Evolutionary conservation across 2,797 vertebrate species (phyloP), one percentile per base, ranked within the genome.

Genomic region (Philypnodon macrostomus): DNA sequence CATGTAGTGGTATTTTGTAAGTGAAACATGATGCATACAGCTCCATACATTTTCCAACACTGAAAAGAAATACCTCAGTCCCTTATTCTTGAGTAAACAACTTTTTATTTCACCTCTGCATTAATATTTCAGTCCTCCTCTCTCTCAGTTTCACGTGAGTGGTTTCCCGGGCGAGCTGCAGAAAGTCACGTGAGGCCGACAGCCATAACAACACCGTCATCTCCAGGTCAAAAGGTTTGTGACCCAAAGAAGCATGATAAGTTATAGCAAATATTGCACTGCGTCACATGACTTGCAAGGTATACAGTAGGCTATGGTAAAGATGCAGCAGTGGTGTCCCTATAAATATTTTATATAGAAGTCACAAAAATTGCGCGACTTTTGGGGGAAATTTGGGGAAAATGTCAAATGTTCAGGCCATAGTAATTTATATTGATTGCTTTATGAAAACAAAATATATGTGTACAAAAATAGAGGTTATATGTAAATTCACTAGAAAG

Each of bases 41-140:
- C 27, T 45, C 35, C 27, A 27, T 46, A 14, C 5, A 47, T 15
- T 31, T 46, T 37, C 24, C 21, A 12, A 23, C 1, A 14, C 9
- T n/a, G 12, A 9, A 13, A 41, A 12, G 36, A 18, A 16, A 44
- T 37, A 27, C 24, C 24, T 4, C 2, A n/a, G n/a, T n/a, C n/a
- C n/a, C n/a, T n/a, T 41, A 21, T 47, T 37, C 12, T 46, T 29
- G 10, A 14, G 16, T 61, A 51, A 55, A 48, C 45, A 56, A 37
- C 35, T 17, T 48, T 32, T 41, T 31, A 13, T 53, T 58, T 67
- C 47, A 23, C 40, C 35, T 53, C 21, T n/a, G 13, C 45, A 63
- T 68, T 23, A 67, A 70, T 61, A 66, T 73, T 73, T 63, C 24
- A 66, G 16, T 58, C 9, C 15, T 15, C 4, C 19, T 37, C 48